Base-by-base conservation (phyloP, 2,797 vertebrate genomes). In the Cossypha heuglini region DNA sequence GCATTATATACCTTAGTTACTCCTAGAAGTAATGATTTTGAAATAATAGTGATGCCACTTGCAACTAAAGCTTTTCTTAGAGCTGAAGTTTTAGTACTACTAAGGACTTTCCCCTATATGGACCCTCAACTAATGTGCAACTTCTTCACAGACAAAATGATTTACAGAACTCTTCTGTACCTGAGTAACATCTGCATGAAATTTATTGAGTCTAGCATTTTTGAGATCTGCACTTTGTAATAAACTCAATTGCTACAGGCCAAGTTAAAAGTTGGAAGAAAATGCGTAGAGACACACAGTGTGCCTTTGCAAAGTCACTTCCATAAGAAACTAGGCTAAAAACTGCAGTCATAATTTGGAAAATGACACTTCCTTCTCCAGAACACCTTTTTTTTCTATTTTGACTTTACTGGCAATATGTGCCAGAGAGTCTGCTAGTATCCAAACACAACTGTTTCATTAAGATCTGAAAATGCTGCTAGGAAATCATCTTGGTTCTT, bases 341-440 rank as follows among this genome's bases (percentile, higher is more conserved):
- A 96, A 67, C 66, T 76, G 57, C 62, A 72, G 80, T 73, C 69
- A 55, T 84, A 37, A 95, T 76, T 88, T 90, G 92, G 81, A 87
- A 93, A 89, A 81, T 54, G 37, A 89, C 67, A 68, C 46, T 89
- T 96, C 48, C 81, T 87, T 91, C 86, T 92, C 84, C 84, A 85
- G 38, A 95, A 96, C 78, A 94, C 62, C 62, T 76, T 92, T 93
- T 93, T 82, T 68, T 92, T 81, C 24, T 45, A 55, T 82, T 94
- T 94, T 93, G 43, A 90, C 66, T 68, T 84, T 77, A 71, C 57
- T 5, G 1, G 67, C 10, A 57, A 8, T 40, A 55, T 1, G 10
- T 71, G 94, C 77, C 88, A 95, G 66, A 88, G 16, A 52, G 19
- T 81, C 62, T 76, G 69, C 29, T 59, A 69, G 40, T 55, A 88